These are phyloP conservation scores for Pygocentrus nattereri DNA, from an alignment of 2,797 vertebrate genomes.

Conservation along the genomic window DNA sequence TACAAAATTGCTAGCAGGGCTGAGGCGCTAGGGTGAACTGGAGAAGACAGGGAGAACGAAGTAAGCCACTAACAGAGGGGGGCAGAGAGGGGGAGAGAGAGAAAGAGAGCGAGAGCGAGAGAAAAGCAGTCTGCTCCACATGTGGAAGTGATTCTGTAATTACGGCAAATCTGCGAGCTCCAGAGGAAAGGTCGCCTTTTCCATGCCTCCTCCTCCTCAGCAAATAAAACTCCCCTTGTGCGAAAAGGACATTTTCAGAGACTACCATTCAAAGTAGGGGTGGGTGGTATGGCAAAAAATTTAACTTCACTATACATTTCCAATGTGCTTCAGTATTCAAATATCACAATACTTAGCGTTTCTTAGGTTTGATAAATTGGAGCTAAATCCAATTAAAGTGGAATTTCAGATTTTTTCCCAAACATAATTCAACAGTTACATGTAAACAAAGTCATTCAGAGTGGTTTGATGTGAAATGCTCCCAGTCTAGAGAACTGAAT, in stretches of 20 bases:
- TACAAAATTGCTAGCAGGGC: slow-evolving; percentile 61
- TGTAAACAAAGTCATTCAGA: neutral
- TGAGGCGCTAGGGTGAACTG: slow-evolving; percentile 50
- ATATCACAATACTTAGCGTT: neutral
- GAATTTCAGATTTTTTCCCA: too few species aligned
- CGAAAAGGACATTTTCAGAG: slow-evolving; percentile 58
- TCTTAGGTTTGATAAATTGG: neutral
- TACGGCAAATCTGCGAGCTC: slow-evolving; percentile 86
- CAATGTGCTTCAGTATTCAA: neutral
- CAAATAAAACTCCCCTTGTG: slow-evolving; percentile 77
- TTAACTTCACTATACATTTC: neutral
- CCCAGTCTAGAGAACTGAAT: neutral
- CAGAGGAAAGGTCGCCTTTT: slow-evolving; percentile 83
- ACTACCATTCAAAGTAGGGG: slow-evolving; percentile 22
- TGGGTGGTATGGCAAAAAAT: neutral
- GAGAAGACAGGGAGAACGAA: slow-evolving; percentile 39
- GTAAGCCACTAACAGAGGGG: slow-evolving; percentile 70
- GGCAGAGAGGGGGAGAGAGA: slow-evolving; percentile 53
- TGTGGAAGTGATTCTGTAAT: slow-evolving; percentile 89
- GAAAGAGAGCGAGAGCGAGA: slow-evolving; percentile 72
- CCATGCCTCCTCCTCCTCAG: slow-evolving; percentile 77
- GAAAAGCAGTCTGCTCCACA: slow-evolving; percentile 83
- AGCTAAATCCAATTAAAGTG: too few species aligned
- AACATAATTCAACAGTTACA: neutral
- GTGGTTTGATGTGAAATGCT: neutral